Evolutionary conservation across 2,113 vertebrate genomes (phyloP), one percentile per base, ranked within the genome.

Genomic region (Rhinichthys klamathensis): DNA sequence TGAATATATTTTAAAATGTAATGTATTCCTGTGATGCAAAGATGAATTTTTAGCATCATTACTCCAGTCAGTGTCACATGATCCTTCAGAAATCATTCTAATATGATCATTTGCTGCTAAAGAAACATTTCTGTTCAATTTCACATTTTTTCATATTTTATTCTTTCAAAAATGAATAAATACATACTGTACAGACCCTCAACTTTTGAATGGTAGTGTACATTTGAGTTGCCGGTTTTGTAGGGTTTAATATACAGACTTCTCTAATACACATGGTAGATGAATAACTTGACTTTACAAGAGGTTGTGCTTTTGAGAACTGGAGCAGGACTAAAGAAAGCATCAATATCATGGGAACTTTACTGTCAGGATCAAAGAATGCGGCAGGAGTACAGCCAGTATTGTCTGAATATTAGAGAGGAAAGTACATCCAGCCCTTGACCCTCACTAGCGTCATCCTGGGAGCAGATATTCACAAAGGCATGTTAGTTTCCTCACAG

Each of bases 401-500:
- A 56, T 30, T 30, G 61, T 41, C 6, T 27, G 41, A 86, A 86
- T 87, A 79, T 80, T 80, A 74, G 23, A 86, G 16, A 73, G 83
- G 85, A 72, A 21, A 87, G 80, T 82, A 84, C 2, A 32, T 84
- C 88, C 69, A 91, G 91, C 91, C 93, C 92, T 82, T 93, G 92
- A 91, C 92, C 88, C 89, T 86, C 87, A 92, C 86, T 89, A 84
- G 51, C 79, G 75, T 91, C 92, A 93, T 92, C 27, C 41, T 81
- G 92, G 91, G 92, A 92, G 86, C 84, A 74, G 86, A 27, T 18
- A 27, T 85, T 78, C 83, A 91, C 89, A 91, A 90, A 93, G 87
- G 85, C 84, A 85, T 90, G 92, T 93, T 93, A 93, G 91, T 91
- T 91, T 92, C 90, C 90, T 90, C 87, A 82, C 87, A 92, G 91